Percentiles rank a stretch among this genome's conserved stretches.
These are phyloP conservation scores for Atethmia centrago DNA, from an alignment of 2,888 invertebrate genomes.

Conservation along the genomic window DNA sequence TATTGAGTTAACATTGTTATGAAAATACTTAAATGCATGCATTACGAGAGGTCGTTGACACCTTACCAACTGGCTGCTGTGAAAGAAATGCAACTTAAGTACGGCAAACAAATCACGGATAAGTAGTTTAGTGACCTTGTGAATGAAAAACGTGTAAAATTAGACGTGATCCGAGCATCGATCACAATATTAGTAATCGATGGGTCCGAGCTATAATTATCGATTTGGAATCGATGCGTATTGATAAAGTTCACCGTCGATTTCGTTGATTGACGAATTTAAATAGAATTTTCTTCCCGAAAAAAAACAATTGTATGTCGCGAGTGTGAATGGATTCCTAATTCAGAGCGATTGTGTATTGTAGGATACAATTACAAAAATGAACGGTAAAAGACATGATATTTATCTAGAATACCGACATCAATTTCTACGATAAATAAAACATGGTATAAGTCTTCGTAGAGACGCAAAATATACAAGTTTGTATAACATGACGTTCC, in stretches of 20 bases:
- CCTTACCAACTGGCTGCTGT: conserved; percentile 9
- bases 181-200: no score
- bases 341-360: not conserved
- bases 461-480: conserved; percentile 8
- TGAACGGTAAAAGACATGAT: not conserved
- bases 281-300: not conserved
- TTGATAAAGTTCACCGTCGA: not conserved
- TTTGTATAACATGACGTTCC: not conserved
- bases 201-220: conserved; percentile 14
- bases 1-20: conserved; percentile 18
- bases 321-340: not conserved
- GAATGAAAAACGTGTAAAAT: conserved; percentile 1
- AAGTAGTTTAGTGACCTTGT: conserved; percentile 36
- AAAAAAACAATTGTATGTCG: not conserved
- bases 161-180: not conserved
- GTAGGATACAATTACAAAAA: not conserved
- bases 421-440: not conserved
- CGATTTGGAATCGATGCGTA: not conserved
- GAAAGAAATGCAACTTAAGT: conserved; percentile 25
- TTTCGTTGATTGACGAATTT: not conserved
- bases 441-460: not conserved
- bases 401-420: not conserved
- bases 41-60: conserved; percentile 49
- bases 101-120: not conserved
- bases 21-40: conserved; percentile 11